A percentile compares a stretch with the other conserved stretches of the same genome.
Evolutionary conservation across 2,888 invertebrate species (phyloP).

Genomic region (Empis stercorea): DNA sequence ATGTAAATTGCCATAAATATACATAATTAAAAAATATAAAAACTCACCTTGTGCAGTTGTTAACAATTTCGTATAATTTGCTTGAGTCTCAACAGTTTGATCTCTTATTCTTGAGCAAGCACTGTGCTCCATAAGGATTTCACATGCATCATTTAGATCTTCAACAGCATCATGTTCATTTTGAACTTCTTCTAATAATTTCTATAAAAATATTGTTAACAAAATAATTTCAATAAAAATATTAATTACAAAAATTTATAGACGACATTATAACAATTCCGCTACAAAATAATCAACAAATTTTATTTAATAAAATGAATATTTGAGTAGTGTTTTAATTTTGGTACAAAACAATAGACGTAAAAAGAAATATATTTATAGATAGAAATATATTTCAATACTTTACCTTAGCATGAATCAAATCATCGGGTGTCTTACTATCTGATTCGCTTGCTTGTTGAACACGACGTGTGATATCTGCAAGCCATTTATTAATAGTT

Average conservation of each 20-base stretch:
- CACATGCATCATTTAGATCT: conserved; percentile 76
- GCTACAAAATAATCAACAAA: too few relatives aligned
- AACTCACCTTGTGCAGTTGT: conserved; percentile 57
- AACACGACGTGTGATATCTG: conserved; percentile 52
- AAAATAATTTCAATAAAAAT: background rate
- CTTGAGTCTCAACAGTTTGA: conserved; percentile 72
- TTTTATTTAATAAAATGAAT: background rate
- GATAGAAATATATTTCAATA: background rate
- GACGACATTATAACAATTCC: too few relatives aligned
- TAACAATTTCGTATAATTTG: conserved; percentile 64
- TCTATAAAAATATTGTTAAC: conserved; percentile 24
- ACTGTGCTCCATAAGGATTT: conserved; percentile 73
- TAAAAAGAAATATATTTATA: background rate
- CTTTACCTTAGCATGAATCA: conserved; percentile 59
- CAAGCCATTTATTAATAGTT: conserved; percentile 62
- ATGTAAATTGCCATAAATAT: too few relatives aligned
- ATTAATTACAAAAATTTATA: too few relatives aligned
- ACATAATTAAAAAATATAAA: too few relatives aligned
- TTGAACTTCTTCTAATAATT: conserved; percentile 60
- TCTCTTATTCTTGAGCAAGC: conserved; percentile 76
- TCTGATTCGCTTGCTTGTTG: conserved; percentile 52
- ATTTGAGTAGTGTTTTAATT: background rate
- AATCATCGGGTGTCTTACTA: conserved; percentile 65
- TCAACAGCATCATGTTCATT: conserved; percentile 66
- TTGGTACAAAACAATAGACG: background rate